Conservation (phyloP, 2,888 invertebrate species). For the Acleris cristana region DNA sequence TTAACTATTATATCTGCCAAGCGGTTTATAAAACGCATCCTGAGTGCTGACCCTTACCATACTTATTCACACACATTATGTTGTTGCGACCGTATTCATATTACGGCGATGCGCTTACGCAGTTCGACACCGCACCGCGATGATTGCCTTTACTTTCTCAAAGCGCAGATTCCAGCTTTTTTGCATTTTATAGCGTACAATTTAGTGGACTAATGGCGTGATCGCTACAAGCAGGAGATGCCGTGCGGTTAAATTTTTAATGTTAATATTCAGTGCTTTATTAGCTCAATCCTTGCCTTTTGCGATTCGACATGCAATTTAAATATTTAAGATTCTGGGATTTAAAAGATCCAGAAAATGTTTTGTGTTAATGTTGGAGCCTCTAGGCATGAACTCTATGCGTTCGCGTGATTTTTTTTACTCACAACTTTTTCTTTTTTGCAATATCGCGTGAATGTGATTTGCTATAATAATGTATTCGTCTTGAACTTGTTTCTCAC, state of each 20-base stretch:
- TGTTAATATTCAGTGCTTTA: constrained; percentile 54
- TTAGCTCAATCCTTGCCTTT: constrained; percentile 50
- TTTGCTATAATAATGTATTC: too few relatives aligned
- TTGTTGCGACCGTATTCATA: constrained; percentile 39
- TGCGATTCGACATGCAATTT: constrained; percentile 41
- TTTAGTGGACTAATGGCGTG: constrained; percentile 66
- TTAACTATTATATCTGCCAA: too few relatives aligned
- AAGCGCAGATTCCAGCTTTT: constrained; percentile 57
- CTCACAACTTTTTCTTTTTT: too few relatives aligned
- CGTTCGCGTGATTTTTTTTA: neutral
- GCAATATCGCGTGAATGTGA: too few relatives aligned
- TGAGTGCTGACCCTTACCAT: constrained; percentile 20
- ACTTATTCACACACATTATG: constrained; percentile 30
- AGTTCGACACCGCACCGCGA: constrained; percentile 43
- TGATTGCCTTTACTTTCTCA: constrained; percentile 47
- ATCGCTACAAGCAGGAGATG: constrained; percentile 58
- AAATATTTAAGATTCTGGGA: constrained; percentile 35
- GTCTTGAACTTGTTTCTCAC: neutral
- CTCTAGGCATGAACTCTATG: neutral
- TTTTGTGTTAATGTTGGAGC: neutral
- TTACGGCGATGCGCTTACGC: constrained; percentile 44
- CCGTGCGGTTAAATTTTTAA: constrained; percentile 55
- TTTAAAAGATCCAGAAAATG: constrained; percentile 12
- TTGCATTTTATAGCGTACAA: constrained; percentile 71
- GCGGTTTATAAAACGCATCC: neutral